Base-by-base conservation (phyloP, 1,140 invertebrate species). In the Calephelis virginiensis region DNA sequence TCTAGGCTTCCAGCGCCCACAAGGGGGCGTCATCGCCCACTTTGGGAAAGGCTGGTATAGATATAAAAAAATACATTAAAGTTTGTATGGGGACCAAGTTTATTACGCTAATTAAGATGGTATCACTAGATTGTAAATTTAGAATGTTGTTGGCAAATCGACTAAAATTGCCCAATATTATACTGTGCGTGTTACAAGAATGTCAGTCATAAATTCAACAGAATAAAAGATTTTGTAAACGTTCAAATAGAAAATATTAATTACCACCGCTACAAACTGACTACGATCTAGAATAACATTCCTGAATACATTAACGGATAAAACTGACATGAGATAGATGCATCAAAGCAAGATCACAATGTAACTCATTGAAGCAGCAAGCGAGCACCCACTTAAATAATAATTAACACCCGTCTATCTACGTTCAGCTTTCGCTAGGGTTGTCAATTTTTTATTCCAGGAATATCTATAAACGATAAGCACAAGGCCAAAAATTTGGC, bases 321-420 rank as follows among this genome's bases (percentile, higher is more conserved):
- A 8, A 11, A 28, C 53, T 56, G 53, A 56, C 53, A 37, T 37
- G 28, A 56, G 53, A 56, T 56, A 13, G 60, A 48, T 69, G 65
- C 38, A 66, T 65, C 45, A 68, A 40, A 56, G 64, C 61, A 56
- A 69, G 65, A 61, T 66, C 63, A 63, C 65, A 71, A 67, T 71
- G 61, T 67, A 70, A 64, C 70, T 64, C 73, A 72, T 71, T 71
- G 69, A 69, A 62, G 68, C 68, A 64, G 59, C 64, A 49, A 66
- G 64, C 65, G 71, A 67, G 69, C 72, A 69, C 72, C 80, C 80
- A 85, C 79, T 85, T 88, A 38, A 59, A 59, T 77, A 84, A 69
- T 85, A 88, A 88, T 88, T 85, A 83, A 85, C 74, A 75, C 77
- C 73, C 67, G 65, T 73, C 73, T 76, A 77, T 59, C 37, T 59